A percentile compares a stretch with the other conserved stretches of the same genome.
Evolutionary conservation across 2,113 vertebrate species (phyloP).

Genomic region (Phoenicopterus ruber): DNA sequence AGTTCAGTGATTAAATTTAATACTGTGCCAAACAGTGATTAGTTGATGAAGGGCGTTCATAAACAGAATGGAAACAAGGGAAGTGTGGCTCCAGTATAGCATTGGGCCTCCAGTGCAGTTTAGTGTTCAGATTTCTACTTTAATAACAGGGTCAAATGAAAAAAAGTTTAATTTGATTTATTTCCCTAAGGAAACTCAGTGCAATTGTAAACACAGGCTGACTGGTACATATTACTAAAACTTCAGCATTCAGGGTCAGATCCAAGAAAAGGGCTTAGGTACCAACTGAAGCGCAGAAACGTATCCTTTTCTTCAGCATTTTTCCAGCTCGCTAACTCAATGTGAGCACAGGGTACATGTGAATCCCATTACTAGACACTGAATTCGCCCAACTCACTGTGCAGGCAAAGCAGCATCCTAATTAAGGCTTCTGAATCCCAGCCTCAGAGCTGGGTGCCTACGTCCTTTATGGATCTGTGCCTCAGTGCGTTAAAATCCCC

Average conservation of each 20-base stretch:
- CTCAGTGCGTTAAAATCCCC: neutral
- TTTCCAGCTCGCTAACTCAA: neutral
- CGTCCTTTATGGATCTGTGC: neutral
- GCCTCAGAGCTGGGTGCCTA: neutral
- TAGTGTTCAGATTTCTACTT: neutral
- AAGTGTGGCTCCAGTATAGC: neutral
- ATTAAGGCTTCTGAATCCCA: neutral
- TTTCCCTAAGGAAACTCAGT: neutral
- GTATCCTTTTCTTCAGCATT: neutral
- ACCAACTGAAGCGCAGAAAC: neutral
- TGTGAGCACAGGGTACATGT: no score
- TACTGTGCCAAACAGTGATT: conserved; percentile 43
- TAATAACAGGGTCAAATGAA: neutral
- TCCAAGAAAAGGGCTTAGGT: neutral
- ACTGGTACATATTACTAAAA: neutral
- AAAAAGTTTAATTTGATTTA: neutral
- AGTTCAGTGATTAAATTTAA: conserved; percentile 57
- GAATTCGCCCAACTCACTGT: neutral
- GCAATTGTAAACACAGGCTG: neutral
- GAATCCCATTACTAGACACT: neutral
- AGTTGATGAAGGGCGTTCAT: neutral
- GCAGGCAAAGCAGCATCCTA: neutral
- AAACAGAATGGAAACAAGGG: neutral
- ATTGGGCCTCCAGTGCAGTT: neutral
- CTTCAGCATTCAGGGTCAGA: neutral